These are phyloP conservation scores for Marcusenius ussheri DNA, from an alignment of 2,113 vertebrate species.

Conservation along the genomic window DNA sequence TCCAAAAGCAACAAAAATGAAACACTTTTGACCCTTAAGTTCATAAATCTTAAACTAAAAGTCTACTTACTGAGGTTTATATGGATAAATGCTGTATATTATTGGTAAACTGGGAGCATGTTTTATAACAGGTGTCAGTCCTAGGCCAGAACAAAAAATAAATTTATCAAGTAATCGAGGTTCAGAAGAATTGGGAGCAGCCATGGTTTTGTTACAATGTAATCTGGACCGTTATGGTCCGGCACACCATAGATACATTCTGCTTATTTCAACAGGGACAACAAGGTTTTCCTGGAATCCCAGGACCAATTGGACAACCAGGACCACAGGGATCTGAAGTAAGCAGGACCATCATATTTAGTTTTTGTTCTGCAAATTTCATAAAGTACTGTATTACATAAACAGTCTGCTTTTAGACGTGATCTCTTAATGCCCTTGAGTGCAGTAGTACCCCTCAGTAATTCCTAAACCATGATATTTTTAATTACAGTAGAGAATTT, in stretches of 20 bases:
- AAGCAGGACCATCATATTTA: conserved; percentile 47
- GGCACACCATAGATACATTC: not conserved
- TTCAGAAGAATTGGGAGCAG: not conserved
- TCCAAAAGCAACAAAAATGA: not conserved
- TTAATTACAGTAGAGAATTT: not conserved
- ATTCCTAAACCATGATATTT: not conserved
- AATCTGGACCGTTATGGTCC: not conserved
- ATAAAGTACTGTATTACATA: not conserved
- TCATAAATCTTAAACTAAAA: not conserved
- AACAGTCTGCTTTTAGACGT: not conserved
- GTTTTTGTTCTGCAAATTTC: not conserved
- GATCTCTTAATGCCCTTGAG: not conserved
- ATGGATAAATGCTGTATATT: not conserved
- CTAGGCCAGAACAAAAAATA: not conserved
- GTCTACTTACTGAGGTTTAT: not conserved
- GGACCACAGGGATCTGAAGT: conserved; percentile 61
- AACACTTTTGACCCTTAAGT: not conserved
- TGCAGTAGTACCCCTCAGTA: not conserved
- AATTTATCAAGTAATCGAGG: not conserved
- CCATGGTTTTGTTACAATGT: not conserved
- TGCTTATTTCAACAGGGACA: conserved; percentile 57
- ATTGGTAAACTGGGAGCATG: not conserved
- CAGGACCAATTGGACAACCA: conserved; percentile 67
- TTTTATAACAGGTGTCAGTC: not conserved
- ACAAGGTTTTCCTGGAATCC: conserved; percentile 59